These are phyloP conservation scores for Cacatua alba DNA, from an alignment of 2,113 vertebrate species.

Conservation along the genomic window DNA sequence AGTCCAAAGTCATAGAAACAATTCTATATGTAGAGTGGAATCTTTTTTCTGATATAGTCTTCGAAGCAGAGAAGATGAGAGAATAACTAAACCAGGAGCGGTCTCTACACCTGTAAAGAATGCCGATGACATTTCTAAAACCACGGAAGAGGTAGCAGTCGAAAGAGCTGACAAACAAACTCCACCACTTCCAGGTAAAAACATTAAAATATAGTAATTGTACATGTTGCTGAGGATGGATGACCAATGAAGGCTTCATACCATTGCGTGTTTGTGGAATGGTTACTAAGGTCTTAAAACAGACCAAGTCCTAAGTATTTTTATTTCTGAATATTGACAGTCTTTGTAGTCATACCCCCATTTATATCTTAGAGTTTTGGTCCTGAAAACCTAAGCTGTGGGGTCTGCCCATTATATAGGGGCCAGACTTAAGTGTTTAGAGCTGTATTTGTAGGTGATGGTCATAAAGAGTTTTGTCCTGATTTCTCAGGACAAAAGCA, in stretches of 20 bases:
- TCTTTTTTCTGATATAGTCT: constrained; percentile 75
- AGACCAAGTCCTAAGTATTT: not conserved
- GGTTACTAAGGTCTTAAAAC: not conserved
- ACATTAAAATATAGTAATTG: not conserved
- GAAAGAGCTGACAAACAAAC: constrained; percentile 86
- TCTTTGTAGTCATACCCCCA: not conserved
- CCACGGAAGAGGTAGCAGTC: constrained; percentile 77
- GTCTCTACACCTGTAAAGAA: constrained; percentile 88
- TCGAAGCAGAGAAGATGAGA: constrained; percentile 93
- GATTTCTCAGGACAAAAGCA: not conserved
- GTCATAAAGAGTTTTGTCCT: not conserved
- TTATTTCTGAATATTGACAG: not conserved
- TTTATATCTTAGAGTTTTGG: not conserved
- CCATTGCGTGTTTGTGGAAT: not conserved
- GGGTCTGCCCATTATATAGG: rapidly evolving
- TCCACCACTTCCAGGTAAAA: constrained; percentile 90
- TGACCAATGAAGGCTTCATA: not conserved
- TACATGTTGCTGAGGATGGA: not conserved
- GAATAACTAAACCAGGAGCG: constrained; percentile 83
- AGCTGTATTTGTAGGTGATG: not conserved
- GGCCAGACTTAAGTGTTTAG: not conserved
- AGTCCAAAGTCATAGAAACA: not conserved
- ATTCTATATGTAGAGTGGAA: not conserved
- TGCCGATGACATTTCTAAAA: constrained; percentile 83
- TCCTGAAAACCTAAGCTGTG: not conserved